Evolutionary conservation across 2,797 vertebrate species (phyloP), one percentile per base, ranked within the genome.

Genomic region (Danio jaintianensis): DNA sequence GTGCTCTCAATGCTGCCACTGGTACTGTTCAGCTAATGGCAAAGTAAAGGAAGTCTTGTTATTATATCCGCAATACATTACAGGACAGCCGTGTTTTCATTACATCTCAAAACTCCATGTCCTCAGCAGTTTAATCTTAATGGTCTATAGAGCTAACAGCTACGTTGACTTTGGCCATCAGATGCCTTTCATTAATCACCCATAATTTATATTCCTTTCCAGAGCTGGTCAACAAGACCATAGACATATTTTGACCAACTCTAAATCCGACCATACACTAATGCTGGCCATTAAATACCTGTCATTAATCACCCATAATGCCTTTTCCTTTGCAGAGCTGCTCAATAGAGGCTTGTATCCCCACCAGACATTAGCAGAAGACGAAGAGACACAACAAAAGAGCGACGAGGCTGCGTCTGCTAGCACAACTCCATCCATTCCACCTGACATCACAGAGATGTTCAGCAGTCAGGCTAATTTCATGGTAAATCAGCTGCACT

Each of bases 381-480:
- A 18, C 58, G 6, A 13, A 47, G 12, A 10, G 7, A 0, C 5
- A 61, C 73, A 36, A 36, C 47, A 62, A 40, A 6, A 79, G 71
- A 38, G 42, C 56, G 74, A 82, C 74, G 83, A 73, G 4, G 13
- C 13, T 0, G 13, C 50, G 70, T 11, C 67, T 79, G 80, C 76
- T 78, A 80, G 66, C 66, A 76, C 52, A 22, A 22, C 61, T 40
- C 53, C 82, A 40, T 70, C 63, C 75, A 45, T 47, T 0, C 9
- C 62, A 42, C 79, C 75, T 29, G 12, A 86, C 63, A 67, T 87
- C 13, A 83, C 56, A 0, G 43, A 70, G 13, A 84, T 91, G 22
- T 80, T 90, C 18, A 89, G 92, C 75, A 88, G 91, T 56, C 87
- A 91, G 68, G 81, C 80, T 38, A 86, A 91, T 75, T 90, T 90